Evolutionary conservation across 2,797 vertebrate genomes (phyloP).

Genomic region (Luscinia luscinia): DNA sequence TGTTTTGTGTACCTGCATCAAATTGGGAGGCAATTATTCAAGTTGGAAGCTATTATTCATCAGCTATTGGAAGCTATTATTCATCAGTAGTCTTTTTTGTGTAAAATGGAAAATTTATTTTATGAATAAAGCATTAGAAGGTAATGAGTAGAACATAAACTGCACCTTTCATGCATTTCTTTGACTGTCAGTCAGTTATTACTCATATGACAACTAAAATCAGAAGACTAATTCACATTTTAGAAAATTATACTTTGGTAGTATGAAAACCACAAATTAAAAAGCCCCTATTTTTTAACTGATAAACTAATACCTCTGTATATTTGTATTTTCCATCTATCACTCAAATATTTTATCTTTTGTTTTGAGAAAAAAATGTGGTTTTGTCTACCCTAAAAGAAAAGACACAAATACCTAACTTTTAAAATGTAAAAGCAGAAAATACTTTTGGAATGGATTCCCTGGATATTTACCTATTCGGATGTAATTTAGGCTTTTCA

Average conservation of each 20-base stretch:
- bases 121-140: background rate
- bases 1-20: slow-evolving; percentile 16
- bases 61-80: background rate
- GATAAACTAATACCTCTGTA: background rate
- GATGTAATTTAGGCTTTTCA: background rate
- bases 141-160: background rate
- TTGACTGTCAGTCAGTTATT: background rate
- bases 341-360: background rate
- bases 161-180: background rate
- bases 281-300: background rate
- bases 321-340: background rate
- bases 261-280: background rate
- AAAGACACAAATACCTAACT: background rate
- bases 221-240: background rate
- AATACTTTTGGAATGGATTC: background rate
- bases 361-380: background rate
- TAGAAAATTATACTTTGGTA: background rate
- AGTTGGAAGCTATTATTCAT: background rate
- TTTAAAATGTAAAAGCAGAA: background rate
- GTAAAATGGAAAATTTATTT: background rate
- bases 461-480: background rate
- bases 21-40: background rate
- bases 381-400: background rate
- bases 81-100: slow-evolving; percentile 5
- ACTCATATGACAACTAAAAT: background rate